These are phyloP conservation scores for Numenius arquata DNA, from an alignment of 2,113 vertebrate genomes.

Conservation along the genomic window DNA sequence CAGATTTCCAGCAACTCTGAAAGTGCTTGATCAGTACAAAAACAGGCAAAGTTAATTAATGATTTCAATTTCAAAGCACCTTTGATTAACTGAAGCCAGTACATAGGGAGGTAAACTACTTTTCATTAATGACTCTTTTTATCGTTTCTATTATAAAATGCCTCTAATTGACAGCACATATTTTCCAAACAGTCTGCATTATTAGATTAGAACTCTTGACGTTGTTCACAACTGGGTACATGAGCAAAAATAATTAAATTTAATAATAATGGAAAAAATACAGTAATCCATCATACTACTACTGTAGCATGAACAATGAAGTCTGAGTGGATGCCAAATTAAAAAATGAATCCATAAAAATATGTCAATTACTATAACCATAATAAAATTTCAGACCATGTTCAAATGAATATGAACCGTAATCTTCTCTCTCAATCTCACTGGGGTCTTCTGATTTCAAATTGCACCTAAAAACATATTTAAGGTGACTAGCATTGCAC, in stretches of 20 bases:
- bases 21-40: conserved; percentile 55
- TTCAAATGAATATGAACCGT: not conserved
- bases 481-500: not conserved
- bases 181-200: conserved; percentile 68
- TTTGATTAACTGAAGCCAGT: conserved; percentile 72
- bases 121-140: conserved; percentile 73
- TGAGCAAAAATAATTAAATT: conserved; percentile 75
- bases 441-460: not conserved
- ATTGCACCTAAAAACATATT: not conserved
- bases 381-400: conserved; percentile 48
- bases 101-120: conserved; percentile 36
- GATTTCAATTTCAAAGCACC: conserved; percentile 69
- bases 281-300: conserved; percentile 65
- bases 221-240: conserved; percentile 64
- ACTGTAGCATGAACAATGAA: not conserved
- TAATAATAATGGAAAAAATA: conserved; percentile 70
- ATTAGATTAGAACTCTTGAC: conserved; percentile 70
- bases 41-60: conserved; percentile 67
- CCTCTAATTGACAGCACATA: conserved; percentile 67
- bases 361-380: conserved; percentile 55
- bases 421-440: not conserved
- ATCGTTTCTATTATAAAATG: conserved; percentile 68
- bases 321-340: conserved; percentile 42
- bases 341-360: conserved; percentile 67
- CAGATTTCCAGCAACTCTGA: conserved; percentile 25